Evolutionary conservation across 2,797 vertebrate species (phyloP).

Genomic region (Enteromius trimaculatus): DNA sequence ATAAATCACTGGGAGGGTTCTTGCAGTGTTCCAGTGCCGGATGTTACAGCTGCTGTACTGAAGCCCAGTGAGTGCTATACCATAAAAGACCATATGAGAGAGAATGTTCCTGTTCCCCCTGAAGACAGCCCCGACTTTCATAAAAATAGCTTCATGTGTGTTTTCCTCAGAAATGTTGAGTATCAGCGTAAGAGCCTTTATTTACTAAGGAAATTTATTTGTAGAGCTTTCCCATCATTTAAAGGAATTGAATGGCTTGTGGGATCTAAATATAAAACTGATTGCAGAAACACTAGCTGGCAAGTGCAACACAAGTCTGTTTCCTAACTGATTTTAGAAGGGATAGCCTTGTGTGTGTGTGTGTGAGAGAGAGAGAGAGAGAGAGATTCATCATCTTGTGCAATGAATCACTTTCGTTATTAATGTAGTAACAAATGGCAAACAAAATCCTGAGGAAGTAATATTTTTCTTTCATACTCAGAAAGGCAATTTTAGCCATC

Average conservation of each 20-base stretch:
- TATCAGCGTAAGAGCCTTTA: neutral
- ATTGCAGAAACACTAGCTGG: neutral
- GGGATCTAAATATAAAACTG: neutral
- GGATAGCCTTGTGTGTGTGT: neutral
- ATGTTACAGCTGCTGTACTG: neutral
- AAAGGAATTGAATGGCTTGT: neutral
- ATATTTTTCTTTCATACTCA: neutral
- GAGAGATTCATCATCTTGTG: neutral
- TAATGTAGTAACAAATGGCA: neutral
- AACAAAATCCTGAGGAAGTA: neutral
- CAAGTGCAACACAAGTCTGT: neutral
- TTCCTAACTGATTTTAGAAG: neutral
- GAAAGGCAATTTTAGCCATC: neutral
- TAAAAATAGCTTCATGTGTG: conserved; percentile 19
- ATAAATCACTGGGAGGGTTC: neutral
- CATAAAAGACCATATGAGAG: no score
- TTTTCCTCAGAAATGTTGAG: neutral
- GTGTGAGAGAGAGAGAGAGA: no score
- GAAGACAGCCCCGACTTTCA: no score
- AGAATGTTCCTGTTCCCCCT: neutral
- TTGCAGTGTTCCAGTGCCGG: neutral
- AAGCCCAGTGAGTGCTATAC: neutral
- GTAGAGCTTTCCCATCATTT: neutral
- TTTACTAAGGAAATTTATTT: neutral
- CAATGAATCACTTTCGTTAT: neutral